A percentile compares a stretch with the other conserved stretches of the same genome.
Evolutionary conservation across 2,797 vertebrate genomes (phyloP).

Genomic region (Chaunax sp.): DNA sequence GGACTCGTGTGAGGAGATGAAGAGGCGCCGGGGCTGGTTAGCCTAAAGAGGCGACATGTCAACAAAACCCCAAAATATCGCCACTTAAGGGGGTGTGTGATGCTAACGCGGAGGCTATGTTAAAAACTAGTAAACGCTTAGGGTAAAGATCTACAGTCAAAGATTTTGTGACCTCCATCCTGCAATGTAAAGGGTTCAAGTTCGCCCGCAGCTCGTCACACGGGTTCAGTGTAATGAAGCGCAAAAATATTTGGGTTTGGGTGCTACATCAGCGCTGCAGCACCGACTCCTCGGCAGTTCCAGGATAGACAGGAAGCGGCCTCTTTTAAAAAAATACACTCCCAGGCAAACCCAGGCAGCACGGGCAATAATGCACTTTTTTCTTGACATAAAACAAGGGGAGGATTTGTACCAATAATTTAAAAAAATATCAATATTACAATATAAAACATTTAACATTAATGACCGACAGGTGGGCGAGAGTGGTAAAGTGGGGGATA

Average conservation of each 20-base stretch:
- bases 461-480: constrained; percentile 66
- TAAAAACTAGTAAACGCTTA: constrained; percentile 40
- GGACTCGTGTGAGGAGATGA: constrained; percentile 28
- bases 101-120: constrained; percentile 39
- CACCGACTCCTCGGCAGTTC: constrained; percentile 48
- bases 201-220: constrained; percentile 35
- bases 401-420: constrained; percentile 82
- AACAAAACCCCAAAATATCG: constrained; percentile 50
- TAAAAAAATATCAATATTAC: constrained; percentile 83
- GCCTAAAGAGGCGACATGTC: constrained; percentile 50
- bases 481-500: constrained; percentile 43
- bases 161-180: constrained; percentile 60
- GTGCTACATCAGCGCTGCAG: constrained; percentile 68
- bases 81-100: not conserved
- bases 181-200: constrained; percentile 72
- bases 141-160: constrained; percentile 59
- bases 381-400: constrained; percentile 75
- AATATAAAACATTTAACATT: constrained; percentile 82
- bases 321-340: constrained; percentile 47
- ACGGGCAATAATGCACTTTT: constrained; percentile 85
- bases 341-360: constrained; percentile 77
- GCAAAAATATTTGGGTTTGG: constrained; percentile 26
- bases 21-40: constrained; percentile 6
- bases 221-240: constrained; percentile 40
- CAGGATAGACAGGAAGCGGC: constrained; percentile 58